Conservation (phyloP, 1,140 invertebrate species). For the Brachystomella parvula region DNA sequence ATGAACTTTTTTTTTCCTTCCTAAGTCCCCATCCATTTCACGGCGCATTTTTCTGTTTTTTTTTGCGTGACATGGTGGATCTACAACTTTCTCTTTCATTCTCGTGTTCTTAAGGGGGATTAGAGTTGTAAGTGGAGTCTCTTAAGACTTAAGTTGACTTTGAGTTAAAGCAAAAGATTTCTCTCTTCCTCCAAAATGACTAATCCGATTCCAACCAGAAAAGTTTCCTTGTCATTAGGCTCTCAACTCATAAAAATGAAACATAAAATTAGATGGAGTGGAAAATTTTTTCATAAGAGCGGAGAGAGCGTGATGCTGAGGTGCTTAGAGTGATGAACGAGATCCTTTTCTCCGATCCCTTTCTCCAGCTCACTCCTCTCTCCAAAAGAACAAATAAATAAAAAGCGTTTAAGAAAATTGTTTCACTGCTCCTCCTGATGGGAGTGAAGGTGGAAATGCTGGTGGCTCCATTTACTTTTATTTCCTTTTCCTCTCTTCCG, state of each 20-base stretch:
- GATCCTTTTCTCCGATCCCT: too few relatives aligned
- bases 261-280: not conserved
- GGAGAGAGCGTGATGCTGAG: too few relatives aligned
- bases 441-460: not conserved
- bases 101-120: too few relatives aligned
- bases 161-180: not conserved
- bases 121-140: too few relatives aligned
- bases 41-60: too few relatives aligned
- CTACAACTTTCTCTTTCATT: too few relatives aligned
- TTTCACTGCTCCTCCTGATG: not conserved
- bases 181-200: not conserved
- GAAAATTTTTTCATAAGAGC: not conserved
- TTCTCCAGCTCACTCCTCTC: too few relatives aligned
- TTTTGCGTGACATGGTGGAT: too few relatives aligned
- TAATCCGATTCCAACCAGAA: not conserved
- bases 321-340: too few relatives aligned
- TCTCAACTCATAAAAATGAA: not conserved
- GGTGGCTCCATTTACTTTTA: not conserved
- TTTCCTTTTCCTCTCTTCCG: conserved; percentile 3
- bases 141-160: not conserved
- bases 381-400: not conserved
- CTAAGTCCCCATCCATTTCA: too few relatives aligned
- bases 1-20: too few relatives aligned
- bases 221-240: not conserved
- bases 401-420: conserved; percentile 1